These are phyloP conservation scores for Alethe diademata DNA, from an alignment of 2,113 vertebrate species.

Conservation along the genomic window DNA sequence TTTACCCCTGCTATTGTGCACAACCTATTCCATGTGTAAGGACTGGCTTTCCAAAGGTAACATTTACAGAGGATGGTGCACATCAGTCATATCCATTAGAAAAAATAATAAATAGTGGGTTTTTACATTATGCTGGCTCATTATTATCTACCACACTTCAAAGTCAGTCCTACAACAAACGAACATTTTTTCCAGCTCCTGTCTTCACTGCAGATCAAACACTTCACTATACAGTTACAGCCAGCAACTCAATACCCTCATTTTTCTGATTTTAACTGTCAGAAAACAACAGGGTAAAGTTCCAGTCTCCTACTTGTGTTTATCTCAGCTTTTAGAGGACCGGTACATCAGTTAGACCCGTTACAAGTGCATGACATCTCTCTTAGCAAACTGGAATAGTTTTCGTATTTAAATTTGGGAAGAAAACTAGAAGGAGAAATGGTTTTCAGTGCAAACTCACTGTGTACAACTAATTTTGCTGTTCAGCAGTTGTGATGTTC, in stretches of 20 bases:
- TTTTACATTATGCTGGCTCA: background rate
- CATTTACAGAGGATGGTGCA: background rate
- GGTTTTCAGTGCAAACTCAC: background rate
- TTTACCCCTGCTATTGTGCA: background rate
- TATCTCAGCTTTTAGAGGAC: background rate
- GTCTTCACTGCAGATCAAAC: background rate
- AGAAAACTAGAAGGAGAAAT: fast-evolving
- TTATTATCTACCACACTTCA: background rate
- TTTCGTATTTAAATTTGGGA: background rate
- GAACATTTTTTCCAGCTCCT: background rate
- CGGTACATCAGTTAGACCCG: background rate
- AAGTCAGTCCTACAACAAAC: background rate
- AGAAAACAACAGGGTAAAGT: constrained; percentile 16
- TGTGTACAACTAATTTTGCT: background rate
- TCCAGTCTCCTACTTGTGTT: background rate
- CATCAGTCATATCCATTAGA: background rate
- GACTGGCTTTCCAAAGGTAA: background rate
- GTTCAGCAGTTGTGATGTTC: background rate
- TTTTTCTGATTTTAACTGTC: constrained; percentile 48
- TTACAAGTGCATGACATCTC: background rate
- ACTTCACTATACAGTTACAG: background rate
- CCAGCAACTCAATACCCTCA: background rate
- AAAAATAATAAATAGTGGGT: background rate
- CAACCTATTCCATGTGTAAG: background rate
- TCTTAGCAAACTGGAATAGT: background rate